Evolutionary conservation across 1,140 invertebrate genomes (phyloP).

Genomic region (Scaptomyza graminum): DNA sequence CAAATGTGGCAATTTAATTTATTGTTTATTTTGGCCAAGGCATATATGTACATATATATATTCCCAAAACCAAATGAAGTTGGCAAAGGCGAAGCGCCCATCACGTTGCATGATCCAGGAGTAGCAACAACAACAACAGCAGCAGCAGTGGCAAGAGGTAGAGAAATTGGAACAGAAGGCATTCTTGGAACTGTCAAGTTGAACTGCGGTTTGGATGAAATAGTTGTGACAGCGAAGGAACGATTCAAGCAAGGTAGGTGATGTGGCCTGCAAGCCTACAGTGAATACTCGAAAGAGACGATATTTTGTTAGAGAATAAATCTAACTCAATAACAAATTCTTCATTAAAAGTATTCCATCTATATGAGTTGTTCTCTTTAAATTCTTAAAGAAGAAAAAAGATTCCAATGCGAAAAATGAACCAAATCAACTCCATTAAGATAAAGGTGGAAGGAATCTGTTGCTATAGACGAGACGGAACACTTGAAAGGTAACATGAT

Average conservation of each 20-base stretch:
- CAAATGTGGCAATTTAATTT: conserved; percentile 83
- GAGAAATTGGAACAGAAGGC: no score
- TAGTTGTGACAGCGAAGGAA: background rate
- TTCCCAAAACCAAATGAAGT: conserved; percentile 32
- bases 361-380: no score
- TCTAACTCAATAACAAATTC: no score
- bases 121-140: conserved; percentile 6
- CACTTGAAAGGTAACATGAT: no score
- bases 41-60: background rate
- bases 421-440: no score
- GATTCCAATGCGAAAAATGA: no score
- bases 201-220: background rate
- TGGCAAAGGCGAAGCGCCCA: conserved; percentile 11
- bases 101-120: conserved; percentile 12
- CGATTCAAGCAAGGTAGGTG: background rate
- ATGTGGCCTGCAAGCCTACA: background rate
- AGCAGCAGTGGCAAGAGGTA: background rate
- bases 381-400: no score
- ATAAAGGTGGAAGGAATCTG: no score
- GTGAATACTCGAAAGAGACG: no score
- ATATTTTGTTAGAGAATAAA: no score
- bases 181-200: conserved; percentile 11
- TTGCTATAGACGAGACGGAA: no score
- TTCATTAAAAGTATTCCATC: no score
- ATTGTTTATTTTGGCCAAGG: conserved; percentile 74